These are phyloP conservation scores for Polydesmus complanatus DNA, from an alignment of 2,888 invertebrate genomes.

Conservation along the genomic window DNA sequence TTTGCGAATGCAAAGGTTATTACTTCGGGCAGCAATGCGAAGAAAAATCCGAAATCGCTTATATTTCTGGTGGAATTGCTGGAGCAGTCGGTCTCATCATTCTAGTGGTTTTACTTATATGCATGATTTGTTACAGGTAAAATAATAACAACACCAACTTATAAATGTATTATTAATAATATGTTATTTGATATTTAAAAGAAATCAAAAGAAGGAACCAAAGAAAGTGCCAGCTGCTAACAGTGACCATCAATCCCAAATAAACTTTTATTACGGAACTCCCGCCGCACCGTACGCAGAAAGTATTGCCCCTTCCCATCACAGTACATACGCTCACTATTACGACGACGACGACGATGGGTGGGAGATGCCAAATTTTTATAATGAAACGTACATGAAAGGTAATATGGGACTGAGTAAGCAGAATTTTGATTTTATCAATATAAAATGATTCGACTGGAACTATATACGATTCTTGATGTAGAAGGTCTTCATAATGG, in stretches of 20 bases:
- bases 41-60: conserved; percentile 87
- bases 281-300: conserved; percentile 89
- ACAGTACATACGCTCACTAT: conserved; percentile 88
- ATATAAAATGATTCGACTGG: background rate
- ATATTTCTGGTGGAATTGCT: conserved; percentile 85
- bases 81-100: conserved; percentile 88
- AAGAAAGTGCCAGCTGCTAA: conserved; percentile 76
- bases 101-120: conserved; percentile 77
- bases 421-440: conserved; percentile 1
- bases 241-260: conserved; percentile 51
- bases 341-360: conserved; percentile 92
- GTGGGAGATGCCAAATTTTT: conserved; percentile 96
- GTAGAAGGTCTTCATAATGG: conserved; percentile 63
- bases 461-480: conserved; percentile 11
- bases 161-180: background rate
- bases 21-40: conserved; percentile 79
- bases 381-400: conserved; percentile 92
- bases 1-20: conserved; percentile 79
- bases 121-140: conserved; percentile 91
- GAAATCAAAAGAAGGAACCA: conserved; percentile 43
- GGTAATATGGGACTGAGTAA: conserved; percentile 18
- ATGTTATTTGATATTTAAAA: conserved; percentile 2
- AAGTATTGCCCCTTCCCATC: conserved; percentile 86
- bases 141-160: conserved; percentile 1
- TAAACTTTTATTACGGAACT: conserved; percentile 90